Evolutionary conservation across 2,888 invertebrate genomes (phyloP), one percentile per base, ranked within the genome.

Genomic region (Adelphocoris suturalis): DNA sequence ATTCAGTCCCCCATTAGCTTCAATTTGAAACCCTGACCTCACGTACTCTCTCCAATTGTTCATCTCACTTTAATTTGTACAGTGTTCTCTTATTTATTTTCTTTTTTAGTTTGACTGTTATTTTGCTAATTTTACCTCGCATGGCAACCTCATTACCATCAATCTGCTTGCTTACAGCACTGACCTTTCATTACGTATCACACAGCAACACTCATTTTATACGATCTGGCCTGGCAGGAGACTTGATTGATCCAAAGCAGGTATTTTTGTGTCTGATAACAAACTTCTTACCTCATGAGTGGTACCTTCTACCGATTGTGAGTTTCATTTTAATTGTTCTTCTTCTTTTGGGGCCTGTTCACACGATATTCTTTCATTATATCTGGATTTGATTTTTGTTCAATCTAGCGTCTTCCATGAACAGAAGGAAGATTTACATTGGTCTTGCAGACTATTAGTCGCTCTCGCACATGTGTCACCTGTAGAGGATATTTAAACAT

Each of bases 121-220:
- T 68, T 23, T 23, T 68, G 23, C 19, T 23, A 23, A 9, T 3
- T 9, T n/a, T 57, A 61, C 61, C 23, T 68, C 68, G 68, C 68
- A 19, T 68, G 68, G 19, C 23, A n/a, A 68, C 68, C 19, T 68
- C 68, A 68, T 23, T 27, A 68, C 68, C 23, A 68, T 23, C 23
- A 68, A 68, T 68, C 23, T 68, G 68, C 68, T 68, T 68, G 68
- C 68, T 68, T 68, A 23, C 68, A 68, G 68, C 68, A 68, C 68
- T 68, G 68, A 68, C 23, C 68, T 12, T 68, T 68, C 68, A 23
- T 68, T 68, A 68, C 68, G 23, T 19, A 23, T 68, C 68, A 68
- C 27, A 23, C 68, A 23, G 23, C 68, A 68, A 68, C n/a, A 68
- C 16, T 57, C 68, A 68, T 68, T 68, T n/a, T 23, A 23, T 68